phyloP scores from a whole-genome alignment of 2,888 invertebrate genomes.

The Heteromurus nitidus region DNA sequence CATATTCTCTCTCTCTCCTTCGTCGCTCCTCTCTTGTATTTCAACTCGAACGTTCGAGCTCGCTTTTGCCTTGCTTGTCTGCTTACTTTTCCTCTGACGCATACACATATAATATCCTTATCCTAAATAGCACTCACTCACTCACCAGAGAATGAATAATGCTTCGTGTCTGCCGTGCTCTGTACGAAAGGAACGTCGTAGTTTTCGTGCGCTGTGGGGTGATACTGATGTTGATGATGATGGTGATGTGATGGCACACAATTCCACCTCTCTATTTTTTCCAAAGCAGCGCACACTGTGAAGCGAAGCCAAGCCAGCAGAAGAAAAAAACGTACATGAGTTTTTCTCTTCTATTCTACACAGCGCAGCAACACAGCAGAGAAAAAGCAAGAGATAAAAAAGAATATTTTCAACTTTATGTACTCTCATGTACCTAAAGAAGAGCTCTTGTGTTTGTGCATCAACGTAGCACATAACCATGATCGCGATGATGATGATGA shows the following conservation, averaged over 20 bases:
- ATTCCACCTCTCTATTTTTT: conserved; percentile 23
- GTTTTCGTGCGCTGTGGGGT: conserved; percentile 64
- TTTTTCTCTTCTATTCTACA: neutral
- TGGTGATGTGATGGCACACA: conserved; percentile 49
- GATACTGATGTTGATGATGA: conserved; percentile 49
- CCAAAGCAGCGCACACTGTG: neutral
- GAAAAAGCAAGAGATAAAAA: conserved; percentile 32
- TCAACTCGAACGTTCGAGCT: conserved; percentile 30
- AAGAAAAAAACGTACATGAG: neutral
- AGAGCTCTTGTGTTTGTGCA: conserved; percentile 41
- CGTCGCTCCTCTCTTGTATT: conserved; percentile 34
- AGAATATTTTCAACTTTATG: conserved; percentile 52
- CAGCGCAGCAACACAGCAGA: conserved; percentile 16
- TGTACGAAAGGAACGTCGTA: conserved; percentile 35
- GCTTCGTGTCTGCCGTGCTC: conserved; percentile 26
- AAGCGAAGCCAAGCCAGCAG: neutral
- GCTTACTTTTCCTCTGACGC: conserved; percentile 55
- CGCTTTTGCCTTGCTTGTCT: conserved; percentile 17
- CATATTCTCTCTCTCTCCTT: conserved; percentile 20
- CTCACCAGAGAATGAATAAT: conserved; percentile 63
- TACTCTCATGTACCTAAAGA: conserved; percentile 47
- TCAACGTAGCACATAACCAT: too few species aligned
- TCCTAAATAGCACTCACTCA: conserved; percentile 56
- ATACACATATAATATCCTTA: conserved; percentile 55
- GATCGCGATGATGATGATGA: conserved; percentile 47